Base-by-base conservation (phyloP, 2,888 invertebrate species). In the Mesopsocus fuscifrons region DNA sequence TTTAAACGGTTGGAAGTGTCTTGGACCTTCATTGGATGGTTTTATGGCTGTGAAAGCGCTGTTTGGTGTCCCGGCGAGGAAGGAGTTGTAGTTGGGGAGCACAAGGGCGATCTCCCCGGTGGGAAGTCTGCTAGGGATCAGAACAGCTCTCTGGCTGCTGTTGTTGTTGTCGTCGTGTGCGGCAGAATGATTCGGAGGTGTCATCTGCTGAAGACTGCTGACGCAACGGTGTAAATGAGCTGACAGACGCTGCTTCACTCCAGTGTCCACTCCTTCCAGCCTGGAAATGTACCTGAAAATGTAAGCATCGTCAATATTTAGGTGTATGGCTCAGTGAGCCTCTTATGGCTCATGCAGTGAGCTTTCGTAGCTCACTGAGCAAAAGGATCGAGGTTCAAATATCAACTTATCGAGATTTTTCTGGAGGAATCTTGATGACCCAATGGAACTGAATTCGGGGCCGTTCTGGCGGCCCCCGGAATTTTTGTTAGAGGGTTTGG, bases 41-140 rank as follows among this genome's bases (percentile, higher is more conserved):
- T 38, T 38, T 3, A 63, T 61, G 1, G 61, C 57, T 1, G 62
- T 62, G 47, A 63, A 63, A 1, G 63, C 63, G 11, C 63, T 63
- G 22, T 26, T 33, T 20, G 43, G 15, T 16, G 34, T 41, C 8
- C 43, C 33, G 3, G 42, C 31, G 8, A 44, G 31, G 3, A 46
- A 30, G 8, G 44, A 34, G 3, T 46, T 38, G n/a, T 43, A 22
- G 48, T 68, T 70, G 3, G 77, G 77, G 46, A 77, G 65, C 17
- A 77, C 58, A 15, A 77, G 61, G 0, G 77, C 77, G 34, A 77
- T 58, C 54, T 77, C 77, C 1, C 77, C 77, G 3, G 69, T 72
- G 1, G 66, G 78, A 55, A 67, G 65, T 51, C 68, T 68, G 48
- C 66, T 79, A 49, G 67, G 79, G 53, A 76, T 74, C 23, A 77